Evolutionary conservation across 2,797 vertebrate genomes (phyloP).

Genomic region (Pygocentrus nattereri): DNA sequence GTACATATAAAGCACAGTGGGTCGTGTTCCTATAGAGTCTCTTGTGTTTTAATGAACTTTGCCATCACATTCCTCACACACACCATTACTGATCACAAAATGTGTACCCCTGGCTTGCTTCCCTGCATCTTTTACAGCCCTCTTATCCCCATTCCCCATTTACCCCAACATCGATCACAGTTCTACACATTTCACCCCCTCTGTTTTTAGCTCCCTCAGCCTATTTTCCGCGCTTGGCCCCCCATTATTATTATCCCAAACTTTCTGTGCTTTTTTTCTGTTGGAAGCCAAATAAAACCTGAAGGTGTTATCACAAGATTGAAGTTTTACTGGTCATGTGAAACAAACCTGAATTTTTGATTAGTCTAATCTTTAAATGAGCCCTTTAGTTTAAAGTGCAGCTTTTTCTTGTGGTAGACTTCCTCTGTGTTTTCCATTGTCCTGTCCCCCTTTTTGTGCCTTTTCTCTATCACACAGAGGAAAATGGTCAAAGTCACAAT

Average conservation of each 20-base stretch:
- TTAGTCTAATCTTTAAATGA: conserved; percentile 34
- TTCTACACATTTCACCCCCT: neutral
- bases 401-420: conserved; percentile 8
- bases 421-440: neutral
- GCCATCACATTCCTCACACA: neutral
- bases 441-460: conserved; percentile 54
- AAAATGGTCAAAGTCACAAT: conserved; percentile 35
- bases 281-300: conserved; percentile 8
- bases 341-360: conserved; percentile 13
- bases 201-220: neutral
- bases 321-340: conserved; percentile 12
- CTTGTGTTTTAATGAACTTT: too few species aligned
- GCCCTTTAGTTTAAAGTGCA: conserved; percentile 1
- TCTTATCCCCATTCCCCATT: neutral
- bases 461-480: conserved; percentile 22
- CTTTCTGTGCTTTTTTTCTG: neutral
- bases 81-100: neutral
- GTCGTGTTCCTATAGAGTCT: neutral
- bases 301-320: conserved; percentile 7
- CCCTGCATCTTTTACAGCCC: conserved; percentile 7
- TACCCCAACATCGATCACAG: conserved; percentile 2
- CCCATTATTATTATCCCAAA: conserved; percentile 21
- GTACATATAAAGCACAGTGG: too few species aligned
- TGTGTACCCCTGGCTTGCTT: neutral
- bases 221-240: neutral